phyloP scores from a whole-genome alignment of 2,797 vertebrate genomes.

The Ctenochaetus hawaiiensis region DNA sequence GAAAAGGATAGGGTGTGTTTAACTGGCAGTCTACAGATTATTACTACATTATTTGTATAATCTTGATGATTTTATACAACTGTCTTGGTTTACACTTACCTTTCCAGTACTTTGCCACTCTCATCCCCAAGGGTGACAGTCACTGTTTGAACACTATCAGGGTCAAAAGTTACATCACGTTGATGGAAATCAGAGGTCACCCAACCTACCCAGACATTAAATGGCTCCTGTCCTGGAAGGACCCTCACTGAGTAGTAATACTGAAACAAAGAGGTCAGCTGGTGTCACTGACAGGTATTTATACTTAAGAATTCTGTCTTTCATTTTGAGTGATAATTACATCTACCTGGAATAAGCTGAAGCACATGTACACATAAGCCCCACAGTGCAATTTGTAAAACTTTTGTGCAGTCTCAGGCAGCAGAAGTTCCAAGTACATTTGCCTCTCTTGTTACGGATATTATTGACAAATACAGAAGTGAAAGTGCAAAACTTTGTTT shows the following conservation, averaged over 20 bases:
- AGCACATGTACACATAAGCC: background rate
- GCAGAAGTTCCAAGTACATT: background rate
- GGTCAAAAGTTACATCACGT: conserved; percentile 87
- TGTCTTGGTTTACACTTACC: conserved; percentile 80
- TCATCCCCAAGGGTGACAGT: conserved; percentile 96
- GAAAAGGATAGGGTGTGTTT: conserved; percentile 24
- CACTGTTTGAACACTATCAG: conserved; percentile 89
- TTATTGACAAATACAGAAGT: background rate
- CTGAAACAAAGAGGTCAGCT: conserved; percentile 77
- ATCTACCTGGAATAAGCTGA: background rate
- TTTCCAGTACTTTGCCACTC: conserved; percentile 95
- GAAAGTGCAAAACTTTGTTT: background rate
- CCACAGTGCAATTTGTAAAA: background rate
- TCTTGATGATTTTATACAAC: background rate
- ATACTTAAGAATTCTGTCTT: background rate
- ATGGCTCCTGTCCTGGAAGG: conserved; percentile 94
- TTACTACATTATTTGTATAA: background rate
- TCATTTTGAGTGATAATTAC: conserved; percentile 10
- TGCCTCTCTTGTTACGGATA: background rate
- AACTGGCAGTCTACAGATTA: background rate
- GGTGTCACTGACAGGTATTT: conserved; percentile 38
- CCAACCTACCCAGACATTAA: conserved; percentile 96
- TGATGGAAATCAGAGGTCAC: conserved; percentile 94
- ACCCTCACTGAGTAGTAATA: conserved; percentile 95
- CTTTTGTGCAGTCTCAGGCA: conserved; percentile 4